These are phyloP conservation scores for Nasonia longicornis DNA, from an alignment of 1,140 invertebrate genomes.

Conservation along the genomic window DNA sequence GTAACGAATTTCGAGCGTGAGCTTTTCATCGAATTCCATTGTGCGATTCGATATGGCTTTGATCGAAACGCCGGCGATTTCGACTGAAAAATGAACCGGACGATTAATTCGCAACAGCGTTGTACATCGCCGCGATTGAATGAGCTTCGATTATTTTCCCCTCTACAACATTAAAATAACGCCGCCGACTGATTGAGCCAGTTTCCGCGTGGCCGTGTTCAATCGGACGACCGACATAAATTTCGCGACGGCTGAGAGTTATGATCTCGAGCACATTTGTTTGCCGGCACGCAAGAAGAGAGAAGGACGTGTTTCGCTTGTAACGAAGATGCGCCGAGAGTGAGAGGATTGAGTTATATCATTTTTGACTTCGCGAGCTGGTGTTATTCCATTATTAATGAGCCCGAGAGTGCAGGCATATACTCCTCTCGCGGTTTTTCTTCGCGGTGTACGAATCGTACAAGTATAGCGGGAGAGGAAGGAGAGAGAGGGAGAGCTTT, in stretches of 20 bases:
- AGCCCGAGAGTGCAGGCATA: not conserved
- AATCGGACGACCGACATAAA: not conserved
- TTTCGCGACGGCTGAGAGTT: slow-evolving; percentile 17
- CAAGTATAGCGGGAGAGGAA: not conserved
- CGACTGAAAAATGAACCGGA: too few relatives aligned
- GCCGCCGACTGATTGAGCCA: too few relatives aligned
- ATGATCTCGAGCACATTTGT: slow-evolving; percentile 15
- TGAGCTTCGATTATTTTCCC: too few relatives aligned
- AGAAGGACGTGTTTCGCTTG: not conserved
- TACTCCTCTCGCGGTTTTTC: not conserved
- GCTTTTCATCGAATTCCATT: too few relatives aligned
- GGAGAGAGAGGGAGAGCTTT: not conserved
- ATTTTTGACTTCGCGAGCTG: not conserved
- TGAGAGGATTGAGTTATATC: not conserved
- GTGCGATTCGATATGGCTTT: too few relatives aligned
- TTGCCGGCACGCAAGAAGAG: not conserved
- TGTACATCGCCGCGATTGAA: too few relatives aligned
- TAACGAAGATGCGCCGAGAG: not conserved
- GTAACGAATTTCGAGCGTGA: too few relatives aligned
- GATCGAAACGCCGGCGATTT: not conserved
- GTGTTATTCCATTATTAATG: slow-evolving; percentile 16
- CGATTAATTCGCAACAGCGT: too few relatives aligned
- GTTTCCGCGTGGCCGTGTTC: too few relatives aligned
- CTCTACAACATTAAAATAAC: too few relatives aligned
- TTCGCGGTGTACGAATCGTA: not conserved